phyloP scores from a whole-genome alignment of 1,140 invertebrate species.

The Solen grandis region DNA sequence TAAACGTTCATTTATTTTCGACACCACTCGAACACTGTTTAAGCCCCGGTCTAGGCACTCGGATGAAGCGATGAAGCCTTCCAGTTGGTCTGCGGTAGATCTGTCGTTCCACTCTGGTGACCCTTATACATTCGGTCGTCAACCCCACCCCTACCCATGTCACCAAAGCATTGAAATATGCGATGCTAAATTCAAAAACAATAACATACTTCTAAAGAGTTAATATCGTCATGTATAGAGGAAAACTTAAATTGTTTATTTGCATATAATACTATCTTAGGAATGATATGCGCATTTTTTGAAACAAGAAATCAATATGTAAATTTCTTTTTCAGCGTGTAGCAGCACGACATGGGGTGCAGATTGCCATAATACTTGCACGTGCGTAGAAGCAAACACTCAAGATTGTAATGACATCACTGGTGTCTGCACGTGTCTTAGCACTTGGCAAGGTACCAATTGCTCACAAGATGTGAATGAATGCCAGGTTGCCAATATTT shows the following conservation, averaged over 20 bases:
- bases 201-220: neutral
- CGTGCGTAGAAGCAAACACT: constrained; percentile 25
- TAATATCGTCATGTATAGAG: neutral
- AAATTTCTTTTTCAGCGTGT: constrained; percentile 13
- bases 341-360: constrained; percentile 17
- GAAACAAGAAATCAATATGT: constrained; percentile 11
- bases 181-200: neutral
- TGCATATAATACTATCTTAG: too few relatives aligned
- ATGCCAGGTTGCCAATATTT: constrained; percentile 13
- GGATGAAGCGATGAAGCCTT: neutral
- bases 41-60: neutral
- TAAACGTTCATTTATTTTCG: neutral
- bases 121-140: too few relatives aligned
- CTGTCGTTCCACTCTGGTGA: neutral
- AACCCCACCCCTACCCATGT: too few relatives aligned
- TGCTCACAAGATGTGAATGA: constrained; percentile 38
- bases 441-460: constrained; percentile 12
- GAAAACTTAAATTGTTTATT: neutral
- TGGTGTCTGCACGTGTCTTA: constrained; percentile 34
- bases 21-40: neutral
- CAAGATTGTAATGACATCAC: constrained; percentile 4
- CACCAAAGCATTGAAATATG: too few relatives aligned
- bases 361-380: constrained; percentile 32
- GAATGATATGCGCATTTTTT: neutral
- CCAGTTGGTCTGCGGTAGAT: too few relatives aligned